phyloP scores from a whole-genome alignment of 2,888 invertebrate species.

The Hydroisotoma schaefferi region DNA sequence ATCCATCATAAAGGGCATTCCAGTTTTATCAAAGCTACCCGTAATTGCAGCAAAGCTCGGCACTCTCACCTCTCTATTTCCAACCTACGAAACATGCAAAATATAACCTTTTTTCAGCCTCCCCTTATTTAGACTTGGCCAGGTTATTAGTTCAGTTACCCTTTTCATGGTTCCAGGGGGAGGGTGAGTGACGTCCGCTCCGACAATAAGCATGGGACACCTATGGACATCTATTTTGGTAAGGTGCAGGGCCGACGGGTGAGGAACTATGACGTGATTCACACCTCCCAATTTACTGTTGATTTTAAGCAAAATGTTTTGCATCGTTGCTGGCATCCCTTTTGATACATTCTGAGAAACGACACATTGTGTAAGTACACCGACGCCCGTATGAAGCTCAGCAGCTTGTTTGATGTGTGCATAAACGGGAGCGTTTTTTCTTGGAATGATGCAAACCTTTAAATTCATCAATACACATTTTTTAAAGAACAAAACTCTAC shows the following conservation, averaged over 20 bases:
- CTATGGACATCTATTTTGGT: slow-evolving; percentile 49
- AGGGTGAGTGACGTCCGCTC: slow-evolving; percentile 56
- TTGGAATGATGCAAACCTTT: slow-evolving; percentile 16
- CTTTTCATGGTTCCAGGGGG: slow-evolving; percentile 46
- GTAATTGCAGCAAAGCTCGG: slow-evolving; percentile 19
- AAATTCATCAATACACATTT: background rate
- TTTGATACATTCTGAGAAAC: slow-evolving; percentile 25
- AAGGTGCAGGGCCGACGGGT: background rate
- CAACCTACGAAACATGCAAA: background rate
- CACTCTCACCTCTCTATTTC: background rate
- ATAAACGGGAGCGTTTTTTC: slow-evolving; percentile 14
- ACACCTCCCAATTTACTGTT: slow-evolving; percentile 54
- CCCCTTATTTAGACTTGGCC: background rate
- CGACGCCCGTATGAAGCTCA: slow-evolving; percentile 39
- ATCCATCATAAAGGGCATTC: slow-evolving; percentile 38
- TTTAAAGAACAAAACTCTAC: too few relatives aligned
- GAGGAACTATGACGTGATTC: slow-evolving; percentile 47
- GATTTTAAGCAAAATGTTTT: slow-evolving; percentile 51
- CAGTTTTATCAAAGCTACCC: slow-evolving; percentile 23
- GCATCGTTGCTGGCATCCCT: slow-evolving; percentile 46
- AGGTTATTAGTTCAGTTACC: background rate
- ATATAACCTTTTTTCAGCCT: background rate
- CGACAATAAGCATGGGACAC: slow-evolving; percentile 51
- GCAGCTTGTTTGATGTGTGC: slow-evolving; percentile 27
- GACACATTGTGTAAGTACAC: slow-evolving; percentile 52